A percentile compares a stretch with the other conserved stretches of the same genome.
Evolutionary conservation across 2,113 vertebrate genomes (phyloP).

Genomic region (Corythaeola cristata): DNA sequence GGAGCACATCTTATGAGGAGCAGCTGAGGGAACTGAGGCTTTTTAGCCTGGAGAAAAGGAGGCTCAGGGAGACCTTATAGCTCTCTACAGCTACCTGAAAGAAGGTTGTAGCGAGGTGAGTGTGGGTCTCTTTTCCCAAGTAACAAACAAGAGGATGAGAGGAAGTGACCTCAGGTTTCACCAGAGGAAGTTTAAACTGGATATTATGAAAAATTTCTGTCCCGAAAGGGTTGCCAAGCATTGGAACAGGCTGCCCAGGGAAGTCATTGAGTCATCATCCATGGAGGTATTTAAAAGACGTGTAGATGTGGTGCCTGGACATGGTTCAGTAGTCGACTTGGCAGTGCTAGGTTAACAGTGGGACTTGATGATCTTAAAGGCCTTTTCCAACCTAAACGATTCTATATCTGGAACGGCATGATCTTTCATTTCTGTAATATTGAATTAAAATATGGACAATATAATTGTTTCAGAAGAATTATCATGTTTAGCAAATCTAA

Average conservation of each 20-base stretch:
- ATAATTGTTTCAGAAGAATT: not conserved
- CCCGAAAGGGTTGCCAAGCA: accelerated
- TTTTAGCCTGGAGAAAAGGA: too few relatives aligned
- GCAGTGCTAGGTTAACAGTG: not conserved
- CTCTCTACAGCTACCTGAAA: too few relatives aligned
- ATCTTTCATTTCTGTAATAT: not conserved
- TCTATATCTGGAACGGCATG: not conserved
- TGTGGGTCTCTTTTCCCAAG: too few relatives aligned
- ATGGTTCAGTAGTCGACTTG: not conserved
- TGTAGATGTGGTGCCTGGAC: too few relatives aligned
- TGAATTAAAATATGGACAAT: not conserved
- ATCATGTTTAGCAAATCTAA: not conserved
- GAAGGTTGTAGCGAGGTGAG: too few relatives aligned
- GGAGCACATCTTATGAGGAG: too few relatives aligned
- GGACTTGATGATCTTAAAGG: not conserved
- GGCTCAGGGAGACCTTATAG: too few relatives aligned
- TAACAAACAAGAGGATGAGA: too few relatives aligned
- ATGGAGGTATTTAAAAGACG: too few relatives aligned
- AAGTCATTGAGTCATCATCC: too few relatives aligned
- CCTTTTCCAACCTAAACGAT: accelerated
- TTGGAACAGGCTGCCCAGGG: not conserved
- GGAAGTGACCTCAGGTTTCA: not conserved
- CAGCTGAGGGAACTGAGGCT: too few relatives aligned
- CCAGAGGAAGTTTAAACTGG: too few relatives aligned
- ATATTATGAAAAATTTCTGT: not conserved